These are phyloP conservation scores for Gobiocypris rarus DNA, from an alignment of 2,113 vertebrate genomes.

Conservation along the genomic window DNA sequence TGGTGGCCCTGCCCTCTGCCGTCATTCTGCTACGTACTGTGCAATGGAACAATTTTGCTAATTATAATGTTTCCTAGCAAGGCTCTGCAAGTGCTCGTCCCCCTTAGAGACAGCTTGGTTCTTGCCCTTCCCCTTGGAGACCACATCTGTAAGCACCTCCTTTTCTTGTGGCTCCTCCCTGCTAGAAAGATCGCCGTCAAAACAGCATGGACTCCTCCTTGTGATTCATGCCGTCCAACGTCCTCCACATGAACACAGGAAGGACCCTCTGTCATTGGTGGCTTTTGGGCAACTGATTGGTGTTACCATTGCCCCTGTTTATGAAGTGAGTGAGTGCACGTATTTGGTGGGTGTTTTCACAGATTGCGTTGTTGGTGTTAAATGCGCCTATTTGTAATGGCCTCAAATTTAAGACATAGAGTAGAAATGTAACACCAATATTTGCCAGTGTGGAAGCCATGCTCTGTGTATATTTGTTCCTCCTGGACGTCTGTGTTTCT, in stretches of 20 bases:
- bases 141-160: slow-evolving; percentile 20
- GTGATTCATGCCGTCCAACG: slow-evolving; percentile 50
- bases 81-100: slow-evolving; percentile 34
- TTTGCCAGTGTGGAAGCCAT: slow-evolving; percentile 34
- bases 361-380: background rate
- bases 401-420: slow-evolving; percentile 6
- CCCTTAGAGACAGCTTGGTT: slow-evolving; percentile 24
- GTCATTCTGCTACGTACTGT: slow-evolving; percentile 44
- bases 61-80: slow-evolving; percentile 46
- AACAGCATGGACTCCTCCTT: slow-evolving; percentile 19
- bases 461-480: slow-evolving; percentile 25
- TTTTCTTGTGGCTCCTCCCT: slow-evolving; percentile 25
- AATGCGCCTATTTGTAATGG: slow-evolving; percentile 15
- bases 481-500: slow-evolving; percentile 33
- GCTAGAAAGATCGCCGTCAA: background rate
- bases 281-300: background rate
- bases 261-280: background rate
- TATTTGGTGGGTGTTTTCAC: slow-evolving; percentile 5
- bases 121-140: background rate
- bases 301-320: slow-evolving; percentile 14
- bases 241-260: slow-evolving; percentile 2
- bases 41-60: slow-evolving; percentile 51
- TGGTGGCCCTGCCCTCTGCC: slow-evolving; percentile 41
- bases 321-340: slow-evolving; percentile 15
- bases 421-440: slow-evolving; percentile 4